Evolutionary conservation across 2,888 invertebrate genomes (phyloP).

Genomic region (Conus canariensis): DNA sequence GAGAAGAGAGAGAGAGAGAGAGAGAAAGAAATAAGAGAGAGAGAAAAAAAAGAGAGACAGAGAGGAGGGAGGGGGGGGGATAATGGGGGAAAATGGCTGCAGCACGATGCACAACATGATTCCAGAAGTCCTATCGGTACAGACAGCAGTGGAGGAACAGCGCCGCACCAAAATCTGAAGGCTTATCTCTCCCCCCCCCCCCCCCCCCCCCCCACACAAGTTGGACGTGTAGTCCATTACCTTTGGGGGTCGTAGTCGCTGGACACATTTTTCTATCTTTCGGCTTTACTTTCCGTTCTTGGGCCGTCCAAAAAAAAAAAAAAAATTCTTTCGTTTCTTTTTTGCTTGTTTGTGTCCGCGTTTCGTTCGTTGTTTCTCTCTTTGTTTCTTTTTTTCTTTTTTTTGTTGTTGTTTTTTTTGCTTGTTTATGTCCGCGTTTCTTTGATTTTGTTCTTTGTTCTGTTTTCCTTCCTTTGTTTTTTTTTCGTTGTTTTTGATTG

Average conservation of each 20-base stretch:
- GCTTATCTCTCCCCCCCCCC: background rate
- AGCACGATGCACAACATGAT: too few species aligned
- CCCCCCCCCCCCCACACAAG: background rate
- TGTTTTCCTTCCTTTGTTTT: background rate
- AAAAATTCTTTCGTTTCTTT: background rate
- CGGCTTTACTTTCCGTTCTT: background rate
- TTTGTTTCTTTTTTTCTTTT: constrained; percentile 4
- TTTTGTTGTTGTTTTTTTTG: background rate
- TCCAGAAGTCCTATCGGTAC: too few species aligned
- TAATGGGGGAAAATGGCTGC: too few species aligned
- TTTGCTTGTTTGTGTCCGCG: background rate
- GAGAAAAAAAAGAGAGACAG: too few species aligned
- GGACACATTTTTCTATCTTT: background rate
- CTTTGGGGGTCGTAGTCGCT: background rate
- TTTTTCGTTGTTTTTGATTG: background rate
- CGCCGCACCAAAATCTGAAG: too few species aligned
- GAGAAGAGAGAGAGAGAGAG: too few species aligned
- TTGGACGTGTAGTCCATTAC: too few species aligned
- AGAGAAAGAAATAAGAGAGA: too few species aligned
- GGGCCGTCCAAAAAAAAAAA: background rate
- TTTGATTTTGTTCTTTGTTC: background rate
- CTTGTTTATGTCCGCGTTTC: background rate
- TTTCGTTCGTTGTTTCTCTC: background rate
- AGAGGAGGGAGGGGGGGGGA: too few species aligned
- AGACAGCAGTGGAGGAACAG: too few species aligned